Evolutionary conservation across 2,888 invertebrate species (phyloP).

Genomic region (Lasioglossum zephyrum): DNA sequence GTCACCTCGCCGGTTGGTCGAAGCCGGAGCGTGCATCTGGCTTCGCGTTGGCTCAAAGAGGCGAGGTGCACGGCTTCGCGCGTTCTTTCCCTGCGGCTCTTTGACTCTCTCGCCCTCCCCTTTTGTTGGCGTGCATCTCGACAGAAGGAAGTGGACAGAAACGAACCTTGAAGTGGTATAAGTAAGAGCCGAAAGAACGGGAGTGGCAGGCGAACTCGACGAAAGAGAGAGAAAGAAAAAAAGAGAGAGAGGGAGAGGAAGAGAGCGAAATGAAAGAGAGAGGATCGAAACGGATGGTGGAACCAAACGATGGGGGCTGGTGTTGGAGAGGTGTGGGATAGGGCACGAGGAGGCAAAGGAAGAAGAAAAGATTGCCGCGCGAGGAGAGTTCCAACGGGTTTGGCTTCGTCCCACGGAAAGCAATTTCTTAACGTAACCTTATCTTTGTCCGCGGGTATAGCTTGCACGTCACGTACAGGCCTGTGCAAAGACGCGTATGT

Average conservation of each 20-base stretch:
- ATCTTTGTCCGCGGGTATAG: constrained; percentile 64
- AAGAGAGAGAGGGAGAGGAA: constrained; percentile 26
- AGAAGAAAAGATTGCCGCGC: constrained; percentile 55
- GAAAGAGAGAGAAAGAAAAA: constrained; percentile 57
- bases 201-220: constrained; percentile 16
- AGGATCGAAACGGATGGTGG: not conserved
- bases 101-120: constrained; percentile 24
- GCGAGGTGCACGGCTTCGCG: constrained; percentile 29
- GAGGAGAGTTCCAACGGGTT: constrained; percentile 57
- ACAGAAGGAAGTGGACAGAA: constrained; percentile 60
- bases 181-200: constrained; percentile 49
- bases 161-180: constrained; percentile 46
- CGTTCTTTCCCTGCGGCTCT: constrained; percentile 42
- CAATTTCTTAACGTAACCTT: constrained; percentile 78
- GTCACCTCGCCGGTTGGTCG: constrained; percentile 4
- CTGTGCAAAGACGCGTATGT: constrained; percentile 51
- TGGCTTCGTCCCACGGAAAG: constrained; percentile 70
- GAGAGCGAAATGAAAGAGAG: constrained; percentile 13
- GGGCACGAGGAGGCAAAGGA: constrained; percentile 30
- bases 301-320: not conserved
- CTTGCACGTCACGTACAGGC: constrained; percentile 50
- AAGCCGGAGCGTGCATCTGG: not conserved
- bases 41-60: constrained; percentile 40
- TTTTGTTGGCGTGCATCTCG: constrained; percentile 56
- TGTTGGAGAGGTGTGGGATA: not conserved